Conservation (phyloP, 2,888 invertebrate genomes). For the Diarsia dahlii region DNA sequence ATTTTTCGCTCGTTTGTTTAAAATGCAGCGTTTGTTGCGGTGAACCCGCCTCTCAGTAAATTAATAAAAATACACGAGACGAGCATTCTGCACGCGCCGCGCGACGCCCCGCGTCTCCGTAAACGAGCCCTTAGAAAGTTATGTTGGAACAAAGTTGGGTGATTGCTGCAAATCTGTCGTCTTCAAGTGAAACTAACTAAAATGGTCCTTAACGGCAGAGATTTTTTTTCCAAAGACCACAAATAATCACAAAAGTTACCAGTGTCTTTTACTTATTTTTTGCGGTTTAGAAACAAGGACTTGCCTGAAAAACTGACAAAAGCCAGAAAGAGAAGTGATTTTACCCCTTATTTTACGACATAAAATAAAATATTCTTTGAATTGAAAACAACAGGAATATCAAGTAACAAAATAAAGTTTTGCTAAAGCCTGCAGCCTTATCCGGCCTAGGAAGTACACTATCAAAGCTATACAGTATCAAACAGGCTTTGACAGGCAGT, state of each 20-base stretch:
- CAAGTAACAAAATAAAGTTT: neutral
- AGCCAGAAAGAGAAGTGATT: neutral
- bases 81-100: too few species aligned
- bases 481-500: constrained; percentile 42
- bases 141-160: neutral
- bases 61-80: too few species aligned
- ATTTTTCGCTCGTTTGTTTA: too few species aligned
- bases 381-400: neutral
- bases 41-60: too few species aligned
- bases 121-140: too few species aligned
- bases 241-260: neutral
- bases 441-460: neutral
- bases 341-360: neutral
- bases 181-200: neutral
- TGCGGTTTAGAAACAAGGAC: neutral
- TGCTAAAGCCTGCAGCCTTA: neutral
- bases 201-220: neutral
- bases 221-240: neutral
- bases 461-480: constrained; percentile 27
- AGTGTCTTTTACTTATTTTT: neutral
- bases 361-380: neutral
- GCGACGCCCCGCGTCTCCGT: too few species aligned
- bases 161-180: neutral
- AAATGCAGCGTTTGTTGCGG: too few species aligned
- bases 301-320: neutral